Evolutionary conservation across 2,888 invertebrate species (phyloP), one percentile per base, ranked within the genome.

Genomic region (Apantesis nais): DNA sequence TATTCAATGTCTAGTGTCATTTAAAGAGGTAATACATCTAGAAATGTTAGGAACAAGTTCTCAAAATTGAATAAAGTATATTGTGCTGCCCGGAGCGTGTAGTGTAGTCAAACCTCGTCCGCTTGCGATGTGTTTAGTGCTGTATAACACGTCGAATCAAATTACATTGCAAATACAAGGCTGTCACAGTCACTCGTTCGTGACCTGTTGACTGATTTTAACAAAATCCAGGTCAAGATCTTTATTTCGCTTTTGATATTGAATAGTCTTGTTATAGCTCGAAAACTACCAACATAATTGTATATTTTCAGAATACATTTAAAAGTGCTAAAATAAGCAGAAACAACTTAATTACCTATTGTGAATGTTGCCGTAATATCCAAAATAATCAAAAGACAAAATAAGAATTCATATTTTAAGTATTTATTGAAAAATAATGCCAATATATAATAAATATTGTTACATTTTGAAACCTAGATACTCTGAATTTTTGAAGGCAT

Each of bases 141-240:
- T 86, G 86, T 86, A 85, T 87, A 88, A 88, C 87, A 89, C 88
- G 87, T 88, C 83, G 87, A 88, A 86, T 86, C 86, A 83, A 86
- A 87, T 89, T 88, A 88, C 89, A 87, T 86, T 87, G 84, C 86
- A 82, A 84, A 85, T 85, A 88, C 93, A 93, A 93, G 93, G 93
- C 88, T 93, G 89, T 90, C 89, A 89, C 90, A 92, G 92, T 93
- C 93, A 92, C 92, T 93, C 90, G 93, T 92, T 93, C 94, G 90
- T 94, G 93, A 94, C 94, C 94, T 86, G 92, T 89, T 93, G 92
- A 92, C 93, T 93, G 93, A 93, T 92, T 93, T 92, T 89, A 89
- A 89, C 86, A 85, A 86, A 90, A 93, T 90, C 87, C 89, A 90
- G 94, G 94, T 93, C 94, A 94, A 94, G 94, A 93, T 92, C 93